These are phyloP conservation scores for Zoanthus gigantus DNA, from an alignment of 92 coral and sea anemone species.

Conservation along the genomic window DNA sequence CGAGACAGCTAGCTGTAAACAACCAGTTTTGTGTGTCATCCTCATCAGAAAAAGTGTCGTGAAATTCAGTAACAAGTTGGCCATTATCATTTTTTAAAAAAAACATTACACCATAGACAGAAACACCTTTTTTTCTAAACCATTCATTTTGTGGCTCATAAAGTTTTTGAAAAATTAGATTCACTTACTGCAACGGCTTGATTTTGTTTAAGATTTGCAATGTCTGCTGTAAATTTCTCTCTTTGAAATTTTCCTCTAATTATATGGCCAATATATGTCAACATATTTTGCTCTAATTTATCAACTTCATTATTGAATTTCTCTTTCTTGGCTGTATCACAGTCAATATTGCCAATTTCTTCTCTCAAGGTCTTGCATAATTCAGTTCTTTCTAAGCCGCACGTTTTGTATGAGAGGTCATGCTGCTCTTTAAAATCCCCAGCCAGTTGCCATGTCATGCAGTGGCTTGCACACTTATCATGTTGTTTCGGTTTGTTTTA, in stretches of 20 bases:
- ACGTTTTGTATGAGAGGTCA: neutral
- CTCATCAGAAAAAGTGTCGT: too few relatives aligned
- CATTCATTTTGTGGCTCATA: slow-evolving; percentile 50
- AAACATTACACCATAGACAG: slow-evolving; percentile 45
- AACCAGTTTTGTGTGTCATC: too few relatives aligned
- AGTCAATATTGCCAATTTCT: neutral
- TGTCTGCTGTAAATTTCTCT: neutral
- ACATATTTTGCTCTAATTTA: neutral
- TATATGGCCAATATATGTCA: neutral
- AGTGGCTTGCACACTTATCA: slow-evolving; percentile 13
- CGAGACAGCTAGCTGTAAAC: too few relatives aligned
- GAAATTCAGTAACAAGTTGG: too few relatives aligned
- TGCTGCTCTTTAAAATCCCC: slow-evolving; percentile 24
- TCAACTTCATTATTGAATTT: neutral
- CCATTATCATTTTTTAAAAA: neutral
- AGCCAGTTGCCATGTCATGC: neutral
- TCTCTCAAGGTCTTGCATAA: neutral
- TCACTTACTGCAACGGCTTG: slow-evolving; percentile 49
- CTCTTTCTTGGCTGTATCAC: neutral
- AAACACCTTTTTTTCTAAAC: slow-evolving; percentile 44
- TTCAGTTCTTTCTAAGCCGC: neutral
- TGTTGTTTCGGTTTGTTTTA: neutral
- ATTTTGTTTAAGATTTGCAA: neutral
- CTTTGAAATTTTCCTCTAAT: neutral
- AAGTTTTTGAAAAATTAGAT: neutral